These are phyloP conservation scores for Anastatus disparis DNA, from an alignment of 1,140 invertebrate genomes.

Conservation along the genomic window DNA sequence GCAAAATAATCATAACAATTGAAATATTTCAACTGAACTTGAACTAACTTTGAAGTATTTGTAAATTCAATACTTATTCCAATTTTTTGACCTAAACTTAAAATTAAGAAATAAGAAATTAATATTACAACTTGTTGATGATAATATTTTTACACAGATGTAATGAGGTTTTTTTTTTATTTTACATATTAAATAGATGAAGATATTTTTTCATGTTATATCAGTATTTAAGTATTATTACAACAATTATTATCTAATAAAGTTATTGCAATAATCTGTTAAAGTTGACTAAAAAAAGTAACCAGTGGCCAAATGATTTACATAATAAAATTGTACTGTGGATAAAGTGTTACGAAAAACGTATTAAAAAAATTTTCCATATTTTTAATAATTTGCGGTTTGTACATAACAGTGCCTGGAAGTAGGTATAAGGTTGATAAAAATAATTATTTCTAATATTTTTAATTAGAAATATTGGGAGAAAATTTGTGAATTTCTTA, in stretches of 20 bases:
- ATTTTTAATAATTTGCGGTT: slow-evolving; percentile 36
- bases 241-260: slow-evolving; percentile 11
- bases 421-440: slow-evolving; percentile 16
- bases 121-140: slow-evolving; percentile 19
- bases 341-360: not conserved
- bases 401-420: slow-evolving; percentile 37
- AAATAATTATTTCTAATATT: slow-evolving; percentile 15
- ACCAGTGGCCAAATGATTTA: slow-evolving; percentile 35
- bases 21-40: no score
- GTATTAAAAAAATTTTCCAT: not conserved
- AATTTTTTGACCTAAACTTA: not conserved
- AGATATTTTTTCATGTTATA: slow-evolving; percentile 23
- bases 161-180: slow-evolving; percentile 9
- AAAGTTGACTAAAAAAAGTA: slow-evolving; percentile 19
- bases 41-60: not conserved
- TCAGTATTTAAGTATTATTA: slow-evolving; percentile 26
- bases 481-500: slow-evolving; percentile 16
- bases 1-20: no score
- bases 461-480: slow-evolving; percentile 14
- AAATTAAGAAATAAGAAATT: slow-evolving; percentile 5
- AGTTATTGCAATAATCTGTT: slow-evolving; percentile 27
- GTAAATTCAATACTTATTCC: no score
- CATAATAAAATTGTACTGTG: slow-evolving; percentile 19
- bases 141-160: slow-evolving; percentile 18
- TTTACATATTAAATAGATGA: slow-evolving; percentile 21